Evolutionary conservation across 2,888 invertebrate species (phyloP), one percentile per base, ranked within the genome.

Genomic region (Microplitis manilae): DNA sequence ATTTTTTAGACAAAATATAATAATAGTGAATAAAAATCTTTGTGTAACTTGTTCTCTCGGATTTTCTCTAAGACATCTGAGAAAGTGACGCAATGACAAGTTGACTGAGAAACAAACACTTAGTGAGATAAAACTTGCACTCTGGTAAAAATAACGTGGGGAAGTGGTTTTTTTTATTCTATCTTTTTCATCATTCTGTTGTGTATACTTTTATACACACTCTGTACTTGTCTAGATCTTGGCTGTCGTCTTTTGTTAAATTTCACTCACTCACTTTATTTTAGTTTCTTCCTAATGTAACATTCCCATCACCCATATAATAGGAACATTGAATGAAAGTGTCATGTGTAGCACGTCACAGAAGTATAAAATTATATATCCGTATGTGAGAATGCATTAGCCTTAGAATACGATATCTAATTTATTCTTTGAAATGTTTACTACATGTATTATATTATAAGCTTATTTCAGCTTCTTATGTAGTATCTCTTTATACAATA

Each of bases 391-490:
- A 83, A 81, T 82, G 81, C 83, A 80, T 82, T 82, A 82, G 80
- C 79, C 76, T 79, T 70, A 80, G 82, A 83, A 82, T 80, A 75
- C 81, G 79, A 82, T 50, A 50, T 82, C 80, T 83, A 81, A 83
- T 84, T 83, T 82, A 74, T 67, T 80, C 75, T 17, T 75, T 83
- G 81, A 83, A 82, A 84, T 84, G 83, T 84, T 84, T 82, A 84
- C 81, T 75, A 67, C 80, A 60, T 77, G 78, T 76, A 81, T 81
- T 80, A 73, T 76, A 75, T 80, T 30, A 15, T 62, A 65, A 65
- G 30, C 5, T 30, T 65, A 65, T 65, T 30, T 20, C 68, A 79
- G 75, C 75, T 75, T 67, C 75, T 61, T 50, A 68, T 30, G 30
- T 13, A 50, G 50, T 40, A 61, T 75, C 75, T 71, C 76, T 78